Conservation (phyloP, 2,797 vertebrate genomes). For the Agapornis canus region DNA sequence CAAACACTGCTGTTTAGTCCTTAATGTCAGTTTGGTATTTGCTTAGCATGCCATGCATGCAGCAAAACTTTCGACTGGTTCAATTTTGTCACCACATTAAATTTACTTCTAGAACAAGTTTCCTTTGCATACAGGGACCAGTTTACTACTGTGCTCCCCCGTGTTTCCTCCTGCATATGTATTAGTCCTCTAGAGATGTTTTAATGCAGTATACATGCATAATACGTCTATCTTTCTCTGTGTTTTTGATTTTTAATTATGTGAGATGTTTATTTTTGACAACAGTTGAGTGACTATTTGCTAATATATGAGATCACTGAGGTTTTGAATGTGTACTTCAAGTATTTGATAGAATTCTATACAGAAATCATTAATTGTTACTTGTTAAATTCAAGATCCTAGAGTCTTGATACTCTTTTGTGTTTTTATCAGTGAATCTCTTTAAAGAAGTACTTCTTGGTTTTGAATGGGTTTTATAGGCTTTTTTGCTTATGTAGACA, state of each 20-base stretch:
- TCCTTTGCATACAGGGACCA: constrained; percentile 43
- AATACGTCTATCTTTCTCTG: constrained; percentile 61
- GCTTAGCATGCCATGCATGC: constrained; percentile 18
- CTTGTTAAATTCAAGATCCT: constrained; percentile 53
- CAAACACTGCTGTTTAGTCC: background rate
- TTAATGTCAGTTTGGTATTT: constrained; percentile 22
- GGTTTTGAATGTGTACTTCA: constrained; percentile 39
- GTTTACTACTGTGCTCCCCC: background rate
- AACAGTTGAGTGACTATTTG: constrained; percentile 49
- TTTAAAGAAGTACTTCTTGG: constrained; percentile 53
- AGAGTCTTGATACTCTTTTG: constrained; percentile 37
- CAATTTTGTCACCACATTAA: background rate
- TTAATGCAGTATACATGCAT: constrained; percentile 45
- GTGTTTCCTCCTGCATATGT: constrained; percentile 21
- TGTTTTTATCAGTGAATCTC: constrained; percentile 56
- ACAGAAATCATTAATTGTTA: constrained; percentile 43
- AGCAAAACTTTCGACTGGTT: constrained; percentile 49
- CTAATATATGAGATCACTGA: constrained; percentile 54
- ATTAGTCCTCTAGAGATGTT: constrained; percentile 40
- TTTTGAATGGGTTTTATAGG: constrained; percentile 30
- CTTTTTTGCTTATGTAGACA: constrained; percentile 16
- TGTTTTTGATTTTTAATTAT: constrained; percentile 19
- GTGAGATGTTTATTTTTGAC: constrained; percentile 15
- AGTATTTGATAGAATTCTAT: background rate
- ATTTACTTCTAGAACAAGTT: constrained; percentile 40